Conservation (phyloP, 2,797 vertebrate species). For the Peromyscus melanophrys region DNA sequence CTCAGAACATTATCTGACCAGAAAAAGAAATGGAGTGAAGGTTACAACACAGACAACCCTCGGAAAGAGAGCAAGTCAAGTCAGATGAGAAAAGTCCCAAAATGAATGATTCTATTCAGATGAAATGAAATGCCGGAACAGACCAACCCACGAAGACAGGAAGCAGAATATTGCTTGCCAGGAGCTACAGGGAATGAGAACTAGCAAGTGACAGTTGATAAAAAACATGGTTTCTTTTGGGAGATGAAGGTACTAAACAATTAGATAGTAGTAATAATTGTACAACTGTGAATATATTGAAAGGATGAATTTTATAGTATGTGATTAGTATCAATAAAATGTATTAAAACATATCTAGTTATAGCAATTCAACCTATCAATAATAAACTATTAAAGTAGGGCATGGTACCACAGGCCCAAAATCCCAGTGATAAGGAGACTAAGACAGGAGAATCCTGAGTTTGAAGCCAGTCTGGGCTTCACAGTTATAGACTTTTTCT, state of each 20-base stretch:
- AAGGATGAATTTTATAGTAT: background rate
- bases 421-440: background rate
- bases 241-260: background rate
- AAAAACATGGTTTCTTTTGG: background rate
- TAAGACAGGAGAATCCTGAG: background rate
- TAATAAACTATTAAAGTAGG: background rate
- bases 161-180: background rate
- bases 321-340: background rate
- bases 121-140: too few relatives aligned
- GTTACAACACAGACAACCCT: background rate
- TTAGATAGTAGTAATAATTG: background rate
- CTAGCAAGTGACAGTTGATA: background rate
- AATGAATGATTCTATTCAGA: background rate
- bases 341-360: background rate
- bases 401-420: background rate
- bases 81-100: background rate
- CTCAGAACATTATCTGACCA: background rate
- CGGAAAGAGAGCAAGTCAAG: background rate
- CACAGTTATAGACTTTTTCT: background rate
- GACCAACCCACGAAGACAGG: background rate
- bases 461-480: background rate
- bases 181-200: background rate
- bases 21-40: background rate
- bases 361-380: constrained; percentile 3
- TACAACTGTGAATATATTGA: background rate